phyloP scores from a whole-genome alignment of 2,888 invertebrate species.

The Trissoscelio sp. region DNA sequence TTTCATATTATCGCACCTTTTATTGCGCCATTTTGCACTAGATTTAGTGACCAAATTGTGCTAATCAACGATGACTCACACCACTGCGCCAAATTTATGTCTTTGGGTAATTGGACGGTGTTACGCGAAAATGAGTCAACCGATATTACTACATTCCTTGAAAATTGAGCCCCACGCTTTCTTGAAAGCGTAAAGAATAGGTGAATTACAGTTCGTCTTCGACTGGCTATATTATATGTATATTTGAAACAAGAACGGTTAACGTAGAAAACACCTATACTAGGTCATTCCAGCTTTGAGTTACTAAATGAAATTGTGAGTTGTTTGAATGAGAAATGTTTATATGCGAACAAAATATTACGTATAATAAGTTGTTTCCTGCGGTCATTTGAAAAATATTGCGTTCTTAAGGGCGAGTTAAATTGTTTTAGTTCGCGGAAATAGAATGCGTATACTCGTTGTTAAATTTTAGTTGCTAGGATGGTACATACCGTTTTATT shows the following conservation, averaged over 20 bases:
- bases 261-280: neutral
- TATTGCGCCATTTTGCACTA: conserved; percentile 63
- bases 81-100: conserved; percentile 59
- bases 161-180: conserved; percentile 42
- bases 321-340: conserved; percentile 30
- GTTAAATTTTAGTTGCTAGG: conserved; percentile 4
- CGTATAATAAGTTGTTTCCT: conserved; percentile 46
- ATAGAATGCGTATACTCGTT: conserved; percentile 4
- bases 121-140: conserved; percentile 62
- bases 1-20: conserved; percentile 68
- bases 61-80: conserved; percentile 63
- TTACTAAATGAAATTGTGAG: conserved; percentile 37
- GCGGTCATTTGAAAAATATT: conserved; percentile 22
- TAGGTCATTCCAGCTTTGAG: neutral
- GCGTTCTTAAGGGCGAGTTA: neutral
- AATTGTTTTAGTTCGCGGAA: conserved; percentile 41
- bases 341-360: conserved; percentile 35
- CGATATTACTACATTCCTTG: conserved; percentile 53
- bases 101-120: conserved; percentile 61
- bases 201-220: conserved; percentile 39
- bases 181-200: conserved; percentile 27
- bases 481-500: conserved; percentile 30
- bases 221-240: neutral
- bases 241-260: conserved; percentile 5
- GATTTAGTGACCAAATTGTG: conserved; percentile 66